Percentiles rank a stretch among this genome's conserved stretches.
Conservation (phyloP, 2,113 vertebrate genomes). For the Ailuropoda melanoleuca region DNA sequence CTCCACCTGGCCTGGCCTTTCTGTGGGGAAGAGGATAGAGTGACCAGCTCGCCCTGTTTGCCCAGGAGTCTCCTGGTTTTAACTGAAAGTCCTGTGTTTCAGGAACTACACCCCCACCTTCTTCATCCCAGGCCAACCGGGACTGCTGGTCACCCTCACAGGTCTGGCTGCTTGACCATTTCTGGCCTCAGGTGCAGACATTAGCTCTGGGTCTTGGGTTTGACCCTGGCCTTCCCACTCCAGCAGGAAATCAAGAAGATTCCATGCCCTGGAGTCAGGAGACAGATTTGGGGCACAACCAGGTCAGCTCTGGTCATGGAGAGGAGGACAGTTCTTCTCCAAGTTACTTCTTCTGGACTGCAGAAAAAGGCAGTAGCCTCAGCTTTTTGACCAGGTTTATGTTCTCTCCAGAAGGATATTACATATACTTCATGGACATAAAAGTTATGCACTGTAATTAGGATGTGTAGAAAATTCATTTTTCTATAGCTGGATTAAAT, state of each 20-base stretch:
- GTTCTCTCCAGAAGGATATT: background rate
- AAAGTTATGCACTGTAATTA: background rate
- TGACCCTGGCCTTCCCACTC: background rate
- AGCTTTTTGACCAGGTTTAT: background rate
- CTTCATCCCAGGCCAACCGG: background rate
- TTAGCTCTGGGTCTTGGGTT: background rate
- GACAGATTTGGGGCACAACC: background rate
- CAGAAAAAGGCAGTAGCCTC: background rate
- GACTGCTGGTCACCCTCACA: background rate
- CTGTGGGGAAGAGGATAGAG: background rate
- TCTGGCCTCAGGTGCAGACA: background rate
- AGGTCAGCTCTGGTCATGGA: background rate
- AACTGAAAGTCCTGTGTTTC: background rate
- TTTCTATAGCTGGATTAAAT: background rate
- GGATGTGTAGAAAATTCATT: background rate
- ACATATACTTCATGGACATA: background rate
- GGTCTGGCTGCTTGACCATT: background rate
- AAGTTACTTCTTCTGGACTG: background rate
- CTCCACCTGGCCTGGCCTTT: background rate
- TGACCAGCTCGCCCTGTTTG: background rate
- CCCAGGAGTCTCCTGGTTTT: background rate
- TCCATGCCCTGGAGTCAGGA: background rate
- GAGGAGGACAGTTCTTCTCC: background rate
- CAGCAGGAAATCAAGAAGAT: background rate
- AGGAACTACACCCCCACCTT: background rate